Evolutionary conservation across 2,888 invertebrate genomes (phyloP).

Genomic region (Sminthurides aquaticus): DNA sequence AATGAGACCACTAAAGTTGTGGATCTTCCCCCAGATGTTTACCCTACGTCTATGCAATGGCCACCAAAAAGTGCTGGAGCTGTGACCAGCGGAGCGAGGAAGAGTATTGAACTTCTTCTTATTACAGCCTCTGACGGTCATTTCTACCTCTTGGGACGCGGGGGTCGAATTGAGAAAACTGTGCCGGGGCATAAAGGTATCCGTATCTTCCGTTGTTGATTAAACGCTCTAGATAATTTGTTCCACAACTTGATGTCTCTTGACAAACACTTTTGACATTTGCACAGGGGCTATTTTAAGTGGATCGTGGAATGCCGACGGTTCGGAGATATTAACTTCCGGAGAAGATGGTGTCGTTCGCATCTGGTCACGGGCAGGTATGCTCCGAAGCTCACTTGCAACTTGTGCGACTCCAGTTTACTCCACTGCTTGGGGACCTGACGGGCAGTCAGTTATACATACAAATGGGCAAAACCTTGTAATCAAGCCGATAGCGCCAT

Average conservation of each 20-base stretch:
- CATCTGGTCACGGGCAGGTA: slow-evolving; percentile 93
- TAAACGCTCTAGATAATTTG: no score
- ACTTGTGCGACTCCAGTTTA: slow-evolving; percentile 76
- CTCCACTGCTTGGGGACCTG: slow-evolving; percentile 67
- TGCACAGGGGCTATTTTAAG: slow-evolving; percentile 68
- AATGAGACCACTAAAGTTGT: slow-evolving; percentile 68
- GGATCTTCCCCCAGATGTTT: slow-evolving; percentile 73
- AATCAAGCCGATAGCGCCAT: slow-evolving; percentile 55
- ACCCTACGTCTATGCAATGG: slow-evolving; percentile 85
- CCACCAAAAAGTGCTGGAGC: slow-evolving; percentile 57
- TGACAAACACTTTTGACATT: no score
- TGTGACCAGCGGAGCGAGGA: slow-evolving; percentile 29
- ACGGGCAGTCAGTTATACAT: slow-evolving; percentile 54
- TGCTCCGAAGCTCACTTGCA: slow-evolving; percentile 81
- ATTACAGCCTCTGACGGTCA: slow-evolving; percentile 39
- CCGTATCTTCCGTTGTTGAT: no score
- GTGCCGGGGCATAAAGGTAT: slow-evolving; percentile 79
- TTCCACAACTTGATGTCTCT: no score
- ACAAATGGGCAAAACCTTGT: slow-evolving; percentile 53
- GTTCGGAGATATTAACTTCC: slow-evolving; percentile 88
- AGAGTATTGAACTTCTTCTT: slow-evolving; percentile 39
- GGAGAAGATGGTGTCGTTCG: slow-evolving; percentile 96
- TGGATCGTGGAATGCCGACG: slow-evolving; percentile 91
- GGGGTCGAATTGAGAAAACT: slow-evolving; percentile 84
- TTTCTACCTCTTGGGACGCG: slow-evolving; percentile 78